Base-by-base conservation (phyloP, 2,797 vertebrate species). In the Falco cherrug region DNA sequence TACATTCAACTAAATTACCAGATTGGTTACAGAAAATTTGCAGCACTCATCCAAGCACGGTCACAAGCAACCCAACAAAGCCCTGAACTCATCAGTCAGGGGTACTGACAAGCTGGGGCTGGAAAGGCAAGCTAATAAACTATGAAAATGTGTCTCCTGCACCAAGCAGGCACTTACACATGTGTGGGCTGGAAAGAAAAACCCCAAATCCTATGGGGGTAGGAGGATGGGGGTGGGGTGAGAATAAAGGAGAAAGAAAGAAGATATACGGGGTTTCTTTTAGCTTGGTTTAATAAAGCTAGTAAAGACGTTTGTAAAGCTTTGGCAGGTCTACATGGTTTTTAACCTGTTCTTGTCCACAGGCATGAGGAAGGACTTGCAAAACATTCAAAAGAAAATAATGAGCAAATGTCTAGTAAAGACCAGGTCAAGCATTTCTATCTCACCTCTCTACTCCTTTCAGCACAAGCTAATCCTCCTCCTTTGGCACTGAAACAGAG, bases 391-490 rank as follows among this genome's bases (percentile, higher is more conserved):
- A 88, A 89, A 78, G 50, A 91, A 95, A 97, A 95, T 81, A 89
- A 95, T 74, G 47, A 94, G 13, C 50, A 93, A 77, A 60, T 53
- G 43, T 39, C 83, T 88, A 70, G 50, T 64, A 80, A 93, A 92
- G 87, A 68, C 59, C 45, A 92, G 64, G 84, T 82, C 80, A 95
- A 94, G 75, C 74, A 50, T 61, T 96, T 82, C 83, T 70, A 51
- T 54, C 88, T 92, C 80, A 94, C 84, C 83, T 94, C 91, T 93
- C 90, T 73, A 94, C 87, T 80, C 77, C 48, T 85, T 96, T 92
- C 96, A 95, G 84, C 88, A 95, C 83, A 81, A 95, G 67, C 82
- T 97, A 91, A 68, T n/a, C n/a, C n/a, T 91, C 67, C 80, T 77
- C 83, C 88, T 84, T 89, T 95, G 94, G 90, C 95, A 95, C 87